These are phyloP conservation scores for Smithornis capensis DNA, from an alignment of 2,113 vertebrate genomes.

Conservation along the genomic window DNA sequence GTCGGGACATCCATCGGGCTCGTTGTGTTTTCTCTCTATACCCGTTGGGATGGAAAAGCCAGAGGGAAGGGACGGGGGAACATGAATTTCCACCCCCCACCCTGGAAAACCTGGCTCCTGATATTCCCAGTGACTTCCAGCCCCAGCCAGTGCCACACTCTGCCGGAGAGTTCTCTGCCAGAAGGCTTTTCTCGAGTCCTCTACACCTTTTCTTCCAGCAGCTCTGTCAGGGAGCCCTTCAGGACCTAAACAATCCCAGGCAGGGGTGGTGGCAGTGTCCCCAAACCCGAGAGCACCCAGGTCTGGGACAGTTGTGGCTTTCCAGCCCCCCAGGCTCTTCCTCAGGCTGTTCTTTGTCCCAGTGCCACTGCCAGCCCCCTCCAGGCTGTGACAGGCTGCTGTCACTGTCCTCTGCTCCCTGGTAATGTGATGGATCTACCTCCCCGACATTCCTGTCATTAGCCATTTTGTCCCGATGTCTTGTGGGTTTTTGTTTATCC, in stretches of 20 bases:
- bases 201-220: not conserved
- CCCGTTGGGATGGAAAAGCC: not conserved
- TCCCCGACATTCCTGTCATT: not conserved
- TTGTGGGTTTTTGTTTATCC: not conserved
- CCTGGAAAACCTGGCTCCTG: not conserved
- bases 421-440: not conserved
- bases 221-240: not conserved
- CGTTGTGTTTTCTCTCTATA: not conserved
- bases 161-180: not conserved
- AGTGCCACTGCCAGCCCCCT: not conserved
- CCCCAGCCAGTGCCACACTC: too few species aligned
- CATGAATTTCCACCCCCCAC: not conserved
- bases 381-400: not conserved
- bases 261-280: too few species aligned
- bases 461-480: not conserved
- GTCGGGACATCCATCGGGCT: not conserved
- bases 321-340: not conserved
- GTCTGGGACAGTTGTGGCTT: not conserved
- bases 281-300: not conserved
- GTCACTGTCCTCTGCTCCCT: not conserved
- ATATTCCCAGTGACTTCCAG: not conserved
- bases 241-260: not conserved
- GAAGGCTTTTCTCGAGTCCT: not conserved
- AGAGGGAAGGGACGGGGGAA: not conserved
- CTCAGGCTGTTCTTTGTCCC: accelerated